phyloP scores from a whole-genome alignment of 2,113 vertebrate genomes.

The Channa maculata region DNA sequence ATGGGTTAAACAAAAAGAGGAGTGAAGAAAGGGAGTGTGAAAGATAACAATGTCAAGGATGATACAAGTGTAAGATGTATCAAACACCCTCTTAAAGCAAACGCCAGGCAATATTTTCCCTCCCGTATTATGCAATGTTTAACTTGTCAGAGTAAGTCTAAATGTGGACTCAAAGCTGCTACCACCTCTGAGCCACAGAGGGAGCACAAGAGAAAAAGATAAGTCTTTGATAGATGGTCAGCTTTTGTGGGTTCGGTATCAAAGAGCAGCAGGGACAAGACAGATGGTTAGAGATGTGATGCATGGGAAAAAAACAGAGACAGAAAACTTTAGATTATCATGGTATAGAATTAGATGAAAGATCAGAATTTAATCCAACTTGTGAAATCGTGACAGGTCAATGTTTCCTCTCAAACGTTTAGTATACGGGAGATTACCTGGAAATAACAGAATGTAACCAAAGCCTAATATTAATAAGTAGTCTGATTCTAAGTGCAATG shows the following conservation, averaged over 20 bases:
- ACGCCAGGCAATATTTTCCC: slow-evolving; percentile 57
- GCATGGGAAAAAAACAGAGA: slow-evolving; percentile 61
- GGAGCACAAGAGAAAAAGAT: slow-evolving; percentile 48
- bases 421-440: background rate
- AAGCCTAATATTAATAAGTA: background rate
- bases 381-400: no score
- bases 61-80: slow-evolving; percentile 39
- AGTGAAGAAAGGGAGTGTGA: slow-evolving; percentile 35
- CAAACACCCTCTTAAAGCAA: slow-evolving; percentile 49
- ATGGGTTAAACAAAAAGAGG: slow-evolving; percentile 32
- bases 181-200: slow-evolving; percentile 42
- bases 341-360: background rate
- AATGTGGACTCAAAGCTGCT: slow-evolving; percentile 46
- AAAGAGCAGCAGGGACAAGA: slow-evolving; percentile 67
- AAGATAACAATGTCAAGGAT: slow-evolving; percentile 53
- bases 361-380: background rate
- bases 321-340: slow-evolving; percentile 11
- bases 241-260: slow-evolving; percentile 67
- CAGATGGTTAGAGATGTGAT: slow-evolving; percentile 67
- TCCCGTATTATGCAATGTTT: slow-evolving; percentile 59
- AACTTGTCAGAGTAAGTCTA: slow-evolving; percentile 41
- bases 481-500: background rate
- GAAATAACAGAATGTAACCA: background rate
- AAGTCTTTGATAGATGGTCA: slow-evolving; percentile 72
- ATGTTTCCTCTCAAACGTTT: no score